phyloP scores from a whole-genome alignment of 1,140 invertebrate species.

The Drosophila azteca region DNA sequence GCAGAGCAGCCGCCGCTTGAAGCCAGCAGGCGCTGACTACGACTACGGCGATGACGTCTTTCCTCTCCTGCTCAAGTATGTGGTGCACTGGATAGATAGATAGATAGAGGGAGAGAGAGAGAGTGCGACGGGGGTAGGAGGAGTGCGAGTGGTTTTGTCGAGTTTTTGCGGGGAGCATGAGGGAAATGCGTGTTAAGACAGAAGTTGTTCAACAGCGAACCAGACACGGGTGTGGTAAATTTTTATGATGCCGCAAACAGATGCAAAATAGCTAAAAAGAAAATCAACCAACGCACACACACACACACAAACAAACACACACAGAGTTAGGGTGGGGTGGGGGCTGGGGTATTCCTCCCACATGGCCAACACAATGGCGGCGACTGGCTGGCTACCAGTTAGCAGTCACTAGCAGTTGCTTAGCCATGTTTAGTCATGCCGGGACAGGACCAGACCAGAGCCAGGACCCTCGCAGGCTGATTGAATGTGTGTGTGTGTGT shows the following conservation, averaged over 20 bases:
- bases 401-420: constrained; percentile 68
- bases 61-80: constrained; percentile 21
- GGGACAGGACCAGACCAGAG: background rate
- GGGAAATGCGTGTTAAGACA: constrained; percentile 67
- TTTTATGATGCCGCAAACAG: constrained; percentile 82
- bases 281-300: constrained; percentile 40
- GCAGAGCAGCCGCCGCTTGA: constrained; percentile 27
- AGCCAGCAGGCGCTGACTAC: constrained; percentile 44
- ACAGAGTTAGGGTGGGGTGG: background rate
- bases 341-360: background rate
- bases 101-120: no score
- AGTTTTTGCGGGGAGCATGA: background rate
- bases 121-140: background rate
- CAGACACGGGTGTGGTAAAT: constrained; percentile 80
- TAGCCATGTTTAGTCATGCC: constrained; percentile 46
- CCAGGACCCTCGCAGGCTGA: background rate
- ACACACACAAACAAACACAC: constrained; percentile 5
- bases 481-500: constrained; percentile 8
- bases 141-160: constrained; percentile 47
- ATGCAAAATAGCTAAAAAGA: constrained; percentile 78
- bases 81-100: constrained; percentile 20
- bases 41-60: no score
- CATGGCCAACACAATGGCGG: constrained; percentile 62
- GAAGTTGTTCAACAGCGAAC: constrained; percentile 72
- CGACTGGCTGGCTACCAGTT: constrained; percentile 26